Base-by-base conservation (phyloP, 2,888 invertebrate genomes). In the Helleia helle region DNA sequence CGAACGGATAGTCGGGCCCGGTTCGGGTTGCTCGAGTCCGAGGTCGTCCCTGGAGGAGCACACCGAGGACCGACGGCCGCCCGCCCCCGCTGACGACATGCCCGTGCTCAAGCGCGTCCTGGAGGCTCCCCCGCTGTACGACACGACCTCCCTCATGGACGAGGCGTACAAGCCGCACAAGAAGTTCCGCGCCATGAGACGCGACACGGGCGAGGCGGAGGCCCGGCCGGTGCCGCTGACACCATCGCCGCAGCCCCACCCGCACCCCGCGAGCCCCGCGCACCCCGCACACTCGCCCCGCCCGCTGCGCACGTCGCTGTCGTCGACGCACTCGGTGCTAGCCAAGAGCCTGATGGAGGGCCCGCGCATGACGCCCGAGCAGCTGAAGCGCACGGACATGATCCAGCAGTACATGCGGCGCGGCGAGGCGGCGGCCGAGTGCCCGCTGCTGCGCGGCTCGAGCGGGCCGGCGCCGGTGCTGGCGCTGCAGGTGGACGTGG, bases 151-250 rank as follows among this genome's bases (percentile, higher is more conserved):
- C 1, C 77, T 96, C 42, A 96, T 96, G 95, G 95, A 96, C 70
- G 96, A 95, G 76, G 95, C 95, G 9, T 96, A 96, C 85, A 95
- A 96, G 70, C 96, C 96, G 46, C 96, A 96, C 87, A 96, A 96
- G 79, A 96, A 96, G 74, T 96, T 96, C 88, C 90, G 96, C 30
- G 94, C 94, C 1, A 84, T 94, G 65, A 86, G 94, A 15, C 93
- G 93, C 55, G 94, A 94, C 64, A 90, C 90, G 1, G 92, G 92
- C 29, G 94, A 94, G 61, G 93, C 93, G 1, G 92, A 91, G 49
- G 76, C 79, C 40, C 70, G 75, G 39, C 67, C 71, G 12, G 63
- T 63, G 50, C 65, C 71, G 43, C 71, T 77, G 25, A 62, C 86
- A 73, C 89, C 79, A 52, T 86, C 86, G 54, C 86, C 85, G 51